Evolutionary conservation across 2,888 invertebrate species (phyloP).

Genomic region (Dryobota labecula): DNA sequence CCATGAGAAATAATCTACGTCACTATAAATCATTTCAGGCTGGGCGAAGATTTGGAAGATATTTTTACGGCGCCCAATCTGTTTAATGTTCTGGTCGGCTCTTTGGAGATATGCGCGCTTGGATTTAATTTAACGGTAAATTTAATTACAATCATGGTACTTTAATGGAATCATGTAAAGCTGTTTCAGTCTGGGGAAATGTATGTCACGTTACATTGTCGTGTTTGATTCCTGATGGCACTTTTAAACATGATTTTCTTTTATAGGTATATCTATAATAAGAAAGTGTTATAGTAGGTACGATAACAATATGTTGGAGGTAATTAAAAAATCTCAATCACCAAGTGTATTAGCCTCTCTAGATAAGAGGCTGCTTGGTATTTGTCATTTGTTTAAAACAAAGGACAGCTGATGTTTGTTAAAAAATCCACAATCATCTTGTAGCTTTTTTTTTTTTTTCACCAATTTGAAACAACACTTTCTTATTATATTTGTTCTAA

Average conservation of each 20-base stretch:
- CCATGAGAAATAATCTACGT: constrained; percentile 13
- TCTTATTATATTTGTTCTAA: background rate
- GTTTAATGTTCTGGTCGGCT: constrained; percentile 82
- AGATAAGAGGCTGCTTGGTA: background rate
- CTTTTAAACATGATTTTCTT: background rate
- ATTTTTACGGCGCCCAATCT: constrained; percentile 83
- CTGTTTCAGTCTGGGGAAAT: constrained; percentile 15
- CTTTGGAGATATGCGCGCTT: constrained; percentile 83
- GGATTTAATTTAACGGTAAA: constrained; percentile 85
- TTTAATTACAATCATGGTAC: constrained; percentile 36
- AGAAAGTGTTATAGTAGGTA: background rate
- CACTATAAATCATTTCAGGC: constrained; percentile 71
- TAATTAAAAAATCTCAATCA: background rate
- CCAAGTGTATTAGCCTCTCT: too few species aligned
- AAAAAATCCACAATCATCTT: background rate
- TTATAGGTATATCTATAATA: too few species aligned
- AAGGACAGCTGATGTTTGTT: background rate
- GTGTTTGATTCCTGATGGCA: background rate
- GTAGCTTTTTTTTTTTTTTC: background rate
- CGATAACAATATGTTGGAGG: background rate
- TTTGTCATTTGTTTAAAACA: too few species aligned
- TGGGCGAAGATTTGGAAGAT: constrained; percentile 82
- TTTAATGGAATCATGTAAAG: constrained; percentile 23
- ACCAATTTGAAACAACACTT: background rate
- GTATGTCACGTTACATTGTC: constrained; percentile 1